Percentiles rank a stretch among this genome's conserved stretches.
Evolutionary conservation across 2,888 invertebrate genomes (phyloP).

Genomic region (Platycnemis pennipes): DNA sequence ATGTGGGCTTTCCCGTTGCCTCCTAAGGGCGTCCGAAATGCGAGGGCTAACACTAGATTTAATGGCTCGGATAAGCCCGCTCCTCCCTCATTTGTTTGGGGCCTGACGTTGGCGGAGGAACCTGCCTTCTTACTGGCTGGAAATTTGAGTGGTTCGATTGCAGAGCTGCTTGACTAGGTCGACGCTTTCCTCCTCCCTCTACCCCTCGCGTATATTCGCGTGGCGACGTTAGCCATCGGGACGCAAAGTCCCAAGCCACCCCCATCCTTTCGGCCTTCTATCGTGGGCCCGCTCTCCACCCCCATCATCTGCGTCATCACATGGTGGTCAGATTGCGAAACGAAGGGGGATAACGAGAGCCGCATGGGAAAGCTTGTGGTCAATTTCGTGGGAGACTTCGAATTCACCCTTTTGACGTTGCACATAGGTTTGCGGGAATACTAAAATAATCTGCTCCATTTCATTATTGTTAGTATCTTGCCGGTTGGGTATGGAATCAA

Average conservation of each 20-base stretch:
- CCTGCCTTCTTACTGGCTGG: background rate
- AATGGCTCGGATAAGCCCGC: background rate
- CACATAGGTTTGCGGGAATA: no score
- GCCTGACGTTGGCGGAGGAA: background rate
- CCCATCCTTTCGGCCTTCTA: no score
- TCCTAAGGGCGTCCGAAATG: no score
- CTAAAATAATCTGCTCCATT: no score
- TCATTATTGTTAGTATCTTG: no score
- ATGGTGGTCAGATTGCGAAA: background rate
- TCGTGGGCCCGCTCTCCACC: background rate
- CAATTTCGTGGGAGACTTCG: no score
- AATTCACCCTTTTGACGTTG: no score
- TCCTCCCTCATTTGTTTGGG: background rate
- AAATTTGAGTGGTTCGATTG: background rate
- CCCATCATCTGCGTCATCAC: background rate
- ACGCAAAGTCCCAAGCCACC: background rate
- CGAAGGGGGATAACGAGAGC: background rate
- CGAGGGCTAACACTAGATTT: no score
- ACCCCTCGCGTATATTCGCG: background rate
- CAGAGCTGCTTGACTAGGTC: background rate
- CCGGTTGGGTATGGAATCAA: no score
- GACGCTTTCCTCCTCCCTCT: background rate
- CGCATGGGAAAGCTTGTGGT: no score
- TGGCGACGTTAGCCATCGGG: background rate
- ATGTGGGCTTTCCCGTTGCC: no score